phyloP scores from a whole-genome alignment of 2,888 invertebrate genomes.

The Caenorhabditis sulstoni region DNA sequence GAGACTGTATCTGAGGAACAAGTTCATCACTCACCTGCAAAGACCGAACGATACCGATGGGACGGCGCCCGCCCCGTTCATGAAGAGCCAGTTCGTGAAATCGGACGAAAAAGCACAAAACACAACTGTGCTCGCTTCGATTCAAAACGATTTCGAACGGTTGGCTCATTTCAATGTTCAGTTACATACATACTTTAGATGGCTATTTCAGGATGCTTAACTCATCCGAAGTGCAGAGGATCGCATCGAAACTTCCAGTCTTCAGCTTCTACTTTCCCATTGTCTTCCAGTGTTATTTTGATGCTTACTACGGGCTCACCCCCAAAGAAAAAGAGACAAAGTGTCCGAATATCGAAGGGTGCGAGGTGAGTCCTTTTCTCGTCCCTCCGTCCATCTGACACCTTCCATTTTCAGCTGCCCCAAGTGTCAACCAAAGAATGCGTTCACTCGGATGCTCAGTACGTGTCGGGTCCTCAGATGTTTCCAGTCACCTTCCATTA shows the following conservation, averaged over 20 bases:
- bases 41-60: constrained; percentile 9
- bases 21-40: constrained; percentile 33
- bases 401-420: neutral
- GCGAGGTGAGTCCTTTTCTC: too few species aligned
- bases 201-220: neutral
- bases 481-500: constrained; percentile 39
- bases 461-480: constrained; percentile 35
- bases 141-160: too few species aligned
- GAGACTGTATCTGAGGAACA: constrained; percentile 10
- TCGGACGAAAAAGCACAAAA: too few species aligned
- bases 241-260: constrained; percentile 2
- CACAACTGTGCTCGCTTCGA: too few species aligned
- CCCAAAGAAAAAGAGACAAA: constrained; percentile 5
- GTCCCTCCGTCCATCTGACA: too few species aligned
- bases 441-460: constrained; percentile 45
- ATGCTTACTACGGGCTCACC: constrained; percentile 4
- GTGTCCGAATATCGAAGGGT: constrained; percentile 5
- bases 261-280: constrained; percentile 27
- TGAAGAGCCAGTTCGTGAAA: too few species aligned
- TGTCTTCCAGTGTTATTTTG: constrained; percentile 23
- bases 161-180: too few species aligned
- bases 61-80: neutral
- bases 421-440: constrained; percentile 21
- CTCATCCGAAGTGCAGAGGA: neutral
- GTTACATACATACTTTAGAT: neutral